Base-by-base conservation (phyloP, 2,888 invertebrate species). In the Acleris sparsana region DNA sequence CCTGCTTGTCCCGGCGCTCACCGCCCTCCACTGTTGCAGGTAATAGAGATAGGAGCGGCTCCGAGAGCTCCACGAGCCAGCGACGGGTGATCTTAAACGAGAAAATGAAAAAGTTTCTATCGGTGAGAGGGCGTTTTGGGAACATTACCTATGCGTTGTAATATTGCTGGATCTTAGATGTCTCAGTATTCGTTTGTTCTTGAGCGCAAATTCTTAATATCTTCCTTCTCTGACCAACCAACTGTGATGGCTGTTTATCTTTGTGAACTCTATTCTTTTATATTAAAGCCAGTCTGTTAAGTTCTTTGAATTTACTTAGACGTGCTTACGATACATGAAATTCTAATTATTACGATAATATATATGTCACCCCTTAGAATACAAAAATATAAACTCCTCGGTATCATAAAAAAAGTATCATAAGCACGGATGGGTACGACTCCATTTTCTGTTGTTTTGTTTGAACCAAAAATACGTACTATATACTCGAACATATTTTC, bases 71-170 rank as follows among this genome's bases (percentile, higher is more conserved):
- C 89, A 94, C 94, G 88, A 94, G 95, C 91, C 96, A 96, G 94
- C 96, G 96, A 82, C 96, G 96, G 89, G 97, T 96, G 92, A 96
- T 97, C 91, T 95, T 97, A 93, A 96, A 97, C 91, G 97, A 97
- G 93, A 97, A 97, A 95, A 97, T 97, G 94, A 96, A 97, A 95
- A 97, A 97, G 92, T 97, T 97, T 93, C 94, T 97, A 94, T 97
- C 97, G 97, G 97, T 97, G 96, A 94, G 94, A 89, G 84, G 86
- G 82, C 84, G 85, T 75, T 82, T 84, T 82, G 80, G 85, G 86
- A 83, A 79, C 78, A 73, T 75, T 76, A n/a, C n/a, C n/a, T n/a
- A 75, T 82, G 85, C 87, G 86, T 86, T 88, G 87, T 89, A 86
- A 82, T 82, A 84, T 81, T 85, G 88, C 87, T 88, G 79, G 79